Evolutionary conservation across 2,113 vertebrate species (phyloP).

Genomic region (Excalfactoria chinensis): DNA sequence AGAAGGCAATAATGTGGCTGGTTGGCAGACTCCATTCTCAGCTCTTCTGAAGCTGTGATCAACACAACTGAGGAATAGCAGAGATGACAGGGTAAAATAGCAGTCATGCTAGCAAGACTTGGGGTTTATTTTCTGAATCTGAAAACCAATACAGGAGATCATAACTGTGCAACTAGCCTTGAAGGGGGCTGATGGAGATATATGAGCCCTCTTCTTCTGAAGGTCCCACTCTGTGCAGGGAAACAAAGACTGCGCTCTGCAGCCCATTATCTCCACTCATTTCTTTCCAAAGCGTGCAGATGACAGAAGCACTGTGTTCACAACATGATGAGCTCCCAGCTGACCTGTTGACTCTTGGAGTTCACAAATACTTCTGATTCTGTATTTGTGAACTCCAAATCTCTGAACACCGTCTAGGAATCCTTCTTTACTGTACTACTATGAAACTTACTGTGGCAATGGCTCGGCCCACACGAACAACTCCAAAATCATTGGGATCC

Average conservation of each 20-base stretch:
- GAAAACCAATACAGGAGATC: not conserved
- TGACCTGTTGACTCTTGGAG: not conserved
- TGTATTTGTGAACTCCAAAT: not conserved
- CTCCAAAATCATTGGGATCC: slow-evolving; percentile 90
- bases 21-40: not conserved
- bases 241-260: not conserved
- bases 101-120: not conserved
- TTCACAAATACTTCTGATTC: too few relatives aligned
- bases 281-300: not conserved
- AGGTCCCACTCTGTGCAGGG: not conserved
- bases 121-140: not conserved
- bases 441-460: slow-evolving; percentile 86
- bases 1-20: not conserved
- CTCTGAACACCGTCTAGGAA: not conserved
- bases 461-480: slow-evolving; percentile 90
- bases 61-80: not conserved
- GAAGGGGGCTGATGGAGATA: not conserved
- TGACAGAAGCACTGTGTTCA: not conserved
- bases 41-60: not conserved
- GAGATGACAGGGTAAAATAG: not conserved
- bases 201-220: not conserved
- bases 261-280: not conserved
- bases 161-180: accelerated
- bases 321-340: not conserved
- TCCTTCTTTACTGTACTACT: not conserved